Base-by-base conservation (phyloP, 2,797 vertebrate species). In the Takifugu rubripes region DNA sequence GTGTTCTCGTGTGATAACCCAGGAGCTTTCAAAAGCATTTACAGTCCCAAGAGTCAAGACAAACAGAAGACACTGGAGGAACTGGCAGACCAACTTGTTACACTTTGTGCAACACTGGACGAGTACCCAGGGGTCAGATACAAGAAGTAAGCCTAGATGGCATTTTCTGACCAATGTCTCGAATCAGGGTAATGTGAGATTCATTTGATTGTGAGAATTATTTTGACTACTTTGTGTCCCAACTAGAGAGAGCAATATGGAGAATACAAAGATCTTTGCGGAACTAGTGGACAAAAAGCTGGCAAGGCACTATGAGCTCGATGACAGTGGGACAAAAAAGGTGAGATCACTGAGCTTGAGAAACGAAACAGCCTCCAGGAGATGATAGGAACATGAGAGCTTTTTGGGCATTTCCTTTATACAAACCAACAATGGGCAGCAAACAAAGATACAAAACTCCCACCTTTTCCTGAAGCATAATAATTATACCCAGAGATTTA, bases 71-170 rank as follows among this genome's bases (percentile, higher is more conserved):
- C 93, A 66, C 84, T 97, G 84, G 87, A 92, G 68, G 81, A 54
- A 2, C 79, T 93, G 0, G 94, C 96, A 24, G 91, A 96, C 42
- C 95, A 97, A 78, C 94, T 99, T 7, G 94, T 97, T 63, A 94
- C 95, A 0, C 88, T 99, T 3, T 99, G 96, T 65, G 95, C 96
- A 59, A 95, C 94, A 0, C 73, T 99, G 77, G 93, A 97, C 11
- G 96, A 98, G 79, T 94, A 97, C 72, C 97, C 97, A 7, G 96
- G 96, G 26, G 89, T 99, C 64, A 78, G 95, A 79, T 99, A 94
- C 64, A 96, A 91, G 84, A 95, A 90, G 95, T 98, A 83, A 86
- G 87, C 14, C 40, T 24, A n/a, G 59, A 46, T 61, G 60, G 9
- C 29, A 14, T 59, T 49, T 49, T 17, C 15, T 57, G 25, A 10